phyloP scores from a whole-genome alignment of 2,888 invertebrate genomes.

The Teinopalpus imperialis region DNA sequence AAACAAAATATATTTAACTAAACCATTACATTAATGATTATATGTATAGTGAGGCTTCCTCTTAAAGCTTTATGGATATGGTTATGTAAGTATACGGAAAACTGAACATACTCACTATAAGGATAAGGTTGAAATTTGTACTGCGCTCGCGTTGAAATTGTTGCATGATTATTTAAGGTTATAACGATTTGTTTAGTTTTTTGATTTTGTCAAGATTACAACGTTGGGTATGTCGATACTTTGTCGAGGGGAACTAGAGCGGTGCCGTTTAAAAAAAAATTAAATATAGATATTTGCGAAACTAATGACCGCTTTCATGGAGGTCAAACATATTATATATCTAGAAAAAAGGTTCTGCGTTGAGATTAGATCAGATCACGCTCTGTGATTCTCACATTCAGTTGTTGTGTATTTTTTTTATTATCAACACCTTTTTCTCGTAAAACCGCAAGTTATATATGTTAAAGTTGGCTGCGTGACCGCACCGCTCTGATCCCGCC shows the following conservation, averaged over 20 bases:
- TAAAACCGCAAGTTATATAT: no score
- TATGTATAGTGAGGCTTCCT: conserved; percentile 80
- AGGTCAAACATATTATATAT: no score
- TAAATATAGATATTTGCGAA: no score
- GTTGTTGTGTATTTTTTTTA: no score
- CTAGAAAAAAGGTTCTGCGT: no score
- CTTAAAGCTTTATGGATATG: conserved; percentile 77
- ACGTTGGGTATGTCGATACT: neutral
- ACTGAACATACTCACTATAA: conserved; percentile 73
- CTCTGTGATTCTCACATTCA: no score
- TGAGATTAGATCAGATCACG: no score
- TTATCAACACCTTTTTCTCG: no score
- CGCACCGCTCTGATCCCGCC: neutral
- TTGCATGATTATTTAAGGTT: conserved; percentile 22
- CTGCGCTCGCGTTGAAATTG: conserved; percentile 47
- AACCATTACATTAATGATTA: conserved; percentile 56
- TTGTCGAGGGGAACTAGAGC: neutral
- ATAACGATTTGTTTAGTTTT: conserved; percentile 29
- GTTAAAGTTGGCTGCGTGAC: no score
- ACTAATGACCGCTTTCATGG: no score
- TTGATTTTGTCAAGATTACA: conserved; percentile 5
- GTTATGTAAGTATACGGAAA: conserved; percentile 75
- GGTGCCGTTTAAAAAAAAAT: no score
- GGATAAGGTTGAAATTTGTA: conserved; percentile 59
- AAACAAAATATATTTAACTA: conserved; percentile 54